These are phyloP conservation scores for Chlorodrepanis virens DNA, from an alignment of 2,113 vertebrate species.

Conservation along the genomic window DNA sequence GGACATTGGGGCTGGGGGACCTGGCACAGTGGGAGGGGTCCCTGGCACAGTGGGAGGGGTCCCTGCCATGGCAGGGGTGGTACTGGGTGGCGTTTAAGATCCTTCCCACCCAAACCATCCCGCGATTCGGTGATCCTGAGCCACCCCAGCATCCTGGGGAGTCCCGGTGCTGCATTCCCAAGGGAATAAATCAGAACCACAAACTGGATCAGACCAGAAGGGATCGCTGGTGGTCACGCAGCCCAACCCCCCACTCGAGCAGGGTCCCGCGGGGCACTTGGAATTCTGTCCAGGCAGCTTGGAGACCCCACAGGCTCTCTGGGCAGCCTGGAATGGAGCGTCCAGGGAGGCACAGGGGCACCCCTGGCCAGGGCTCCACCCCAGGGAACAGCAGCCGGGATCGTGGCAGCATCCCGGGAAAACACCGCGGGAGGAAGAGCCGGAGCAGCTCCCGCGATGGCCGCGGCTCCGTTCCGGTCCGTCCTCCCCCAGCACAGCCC, in stretches of 20 bases:
- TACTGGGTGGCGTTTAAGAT: not conserved
- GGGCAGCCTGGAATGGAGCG: not conserved
- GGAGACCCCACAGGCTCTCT: too few relatives aligned
- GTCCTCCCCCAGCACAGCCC: not conserved
- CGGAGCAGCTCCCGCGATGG: fast-evolving
- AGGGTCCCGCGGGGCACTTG: not conserved
- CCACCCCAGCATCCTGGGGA: fast-evolving
- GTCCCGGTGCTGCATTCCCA: not conserved
- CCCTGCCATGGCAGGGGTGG: not conserved
- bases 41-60: not conserved
- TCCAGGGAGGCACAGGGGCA: fast-evolving
- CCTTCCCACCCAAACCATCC: not conserved
- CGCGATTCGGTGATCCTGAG: not conserved
- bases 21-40: too few relatives aligned
- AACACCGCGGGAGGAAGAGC: not conserved
- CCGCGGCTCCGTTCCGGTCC: not conserved
- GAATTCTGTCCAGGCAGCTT: not conserved
- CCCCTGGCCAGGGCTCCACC: fast-evolving
- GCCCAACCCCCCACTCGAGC: not conserved
- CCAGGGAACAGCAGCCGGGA: fast-evolving
- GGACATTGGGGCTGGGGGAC: too few relatives aligned
- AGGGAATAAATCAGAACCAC: not conserved
- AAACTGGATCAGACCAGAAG: not conserved
- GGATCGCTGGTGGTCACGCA: not conserved
- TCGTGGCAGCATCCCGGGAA: not conserved